Conservation (phyloP, 2,888 invertebrate genomes). For the Lasiommata megera region DNA sequence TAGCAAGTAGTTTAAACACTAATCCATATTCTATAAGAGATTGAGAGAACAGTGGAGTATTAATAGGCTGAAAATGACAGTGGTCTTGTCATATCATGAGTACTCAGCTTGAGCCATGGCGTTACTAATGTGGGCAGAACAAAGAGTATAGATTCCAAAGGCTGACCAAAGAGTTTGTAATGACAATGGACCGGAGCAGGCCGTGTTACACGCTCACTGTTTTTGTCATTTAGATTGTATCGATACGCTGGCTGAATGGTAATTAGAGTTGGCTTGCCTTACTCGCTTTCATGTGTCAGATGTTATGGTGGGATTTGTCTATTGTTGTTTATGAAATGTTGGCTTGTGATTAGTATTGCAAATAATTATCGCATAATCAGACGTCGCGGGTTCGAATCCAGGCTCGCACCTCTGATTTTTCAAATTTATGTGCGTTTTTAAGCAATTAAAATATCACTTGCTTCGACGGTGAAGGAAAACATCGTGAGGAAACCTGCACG, state of each 20-base stretch:
- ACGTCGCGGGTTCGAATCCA: no score
- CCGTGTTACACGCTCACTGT: conserved; percentile 62
- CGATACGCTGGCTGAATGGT: conserved; percentile 48
- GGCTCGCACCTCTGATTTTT: no score
- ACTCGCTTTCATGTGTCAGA: conserved; percentile 14
- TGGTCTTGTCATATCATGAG: conserved; percentile 30
- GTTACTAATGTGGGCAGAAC: conserved; percentile 55
- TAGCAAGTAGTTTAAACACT: no score
- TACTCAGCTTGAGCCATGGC: conserved; percentile 20
- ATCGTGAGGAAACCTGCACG: no score
- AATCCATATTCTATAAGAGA: no score
- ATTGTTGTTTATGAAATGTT: conserved; percentile 12
- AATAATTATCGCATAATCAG: background rate
- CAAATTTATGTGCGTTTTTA: no score
- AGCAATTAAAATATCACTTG: no score
- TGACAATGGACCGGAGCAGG: conserved; percentile 44
- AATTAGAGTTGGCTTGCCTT: conserved; percentile 36
- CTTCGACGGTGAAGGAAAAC: no score
- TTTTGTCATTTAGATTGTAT: conserved; percentile 63
- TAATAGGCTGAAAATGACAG: no score
- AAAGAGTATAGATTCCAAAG: conserved; percentile 43
- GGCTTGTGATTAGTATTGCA: background rate
- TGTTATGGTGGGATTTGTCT: conserved; percentile 11
- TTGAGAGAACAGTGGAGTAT: no score
- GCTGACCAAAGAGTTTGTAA: conserved; percentile 43